Base-by-base conservation (phyloP, 1,140 invertebrate species). In the Drosophila paulistorum region DNA sequence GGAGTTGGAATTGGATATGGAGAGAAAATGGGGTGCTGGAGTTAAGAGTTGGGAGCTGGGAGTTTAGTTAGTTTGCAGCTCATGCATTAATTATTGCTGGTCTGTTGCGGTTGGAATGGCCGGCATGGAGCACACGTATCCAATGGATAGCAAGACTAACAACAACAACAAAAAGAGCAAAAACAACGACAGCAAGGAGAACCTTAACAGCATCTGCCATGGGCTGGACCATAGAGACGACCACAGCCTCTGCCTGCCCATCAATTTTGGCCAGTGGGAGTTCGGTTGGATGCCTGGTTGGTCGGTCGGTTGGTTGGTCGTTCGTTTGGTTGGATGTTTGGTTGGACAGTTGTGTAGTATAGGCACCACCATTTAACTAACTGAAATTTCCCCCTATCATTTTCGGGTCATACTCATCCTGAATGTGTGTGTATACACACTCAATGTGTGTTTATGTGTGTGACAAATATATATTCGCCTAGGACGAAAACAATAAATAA, bases 41-140 rank as follows among this genome's bases (percentile, higher is more conserved):
- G 55, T 39, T 30, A 45, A 33, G 62, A 74, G 71, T 77, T 77
- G 23, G 57, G 58, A 65, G 55, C 33, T 30, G 57, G 41, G 62
- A 74, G 71, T 77, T 77, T 76, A 77, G 74, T 77, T 77, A 77
- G 74, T 77, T 76, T 74, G 74, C 81, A 78, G 80, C 84, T 89
- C 84, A 84, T 89, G 85, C 84, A 89, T 89, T 89, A 89, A 89
- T 89, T 89, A 89, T 89, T 84, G 84, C 71, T 84, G 80, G 84
- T 83, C 85, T 89, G 80, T 81, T 89, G 84, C 71, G 84, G 84
- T 89, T 65, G 48, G 14, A 78, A 73, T 82, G 73, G 60, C 39
- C 65, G 55, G 17, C 59, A 78, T 62, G 71, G 51, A 59, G 63
- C 63, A 68, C n/a, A 58, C 45, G 54, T 61, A 59, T 48, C 65